Conservation (phyloP, 2,888 invertebrate genomes). For the Aradus depressus region DNA sequence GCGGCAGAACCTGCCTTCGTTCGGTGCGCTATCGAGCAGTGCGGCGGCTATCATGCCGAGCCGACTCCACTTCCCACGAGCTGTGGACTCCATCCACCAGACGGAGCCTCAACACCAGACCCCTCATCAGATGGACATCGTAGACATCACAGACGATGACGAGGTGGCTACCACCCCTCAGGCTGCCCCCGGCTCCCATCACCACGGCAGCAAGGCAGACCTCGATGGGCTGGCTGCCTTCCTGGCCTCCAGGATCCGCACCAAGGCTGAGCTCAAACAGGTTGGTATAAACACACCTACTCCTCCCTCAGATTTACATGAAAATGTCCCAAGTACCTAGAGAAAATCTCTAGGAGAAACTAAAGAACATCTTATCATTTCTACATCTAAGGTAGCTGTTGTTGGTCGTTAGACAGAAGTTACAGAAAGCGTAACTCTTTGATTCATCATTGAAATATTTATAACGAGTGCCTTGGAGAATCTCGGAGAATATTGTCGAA, state of each 20-base stretch:
- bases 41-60: conserved; percentile 38
- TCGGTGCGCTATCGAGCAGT: conserved; percentile 43
- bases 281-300: conserved; percentile 14
- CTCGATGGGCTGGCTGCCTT: conserved; percentile 49
- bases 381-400: too few species aligned
- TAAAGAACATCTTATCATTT: not conserved
- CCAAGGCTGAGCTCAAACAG: conserved; percentile 71
- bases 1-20: conserved; percentile 44
- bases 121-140: conserved; percentile 12
- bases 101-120: not conserved
- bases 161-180: conserved; percentile 9
- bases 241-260: conserved; percentile 61
- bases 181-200: not conserved
- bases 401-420: too few species aligned
- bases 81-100: conserved; percentile 48
- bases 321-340: not conserved
- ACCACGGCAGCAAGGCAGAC: conserved; percentile 32
- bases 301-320: not conserved
- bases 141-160: conserved; percentile 22
- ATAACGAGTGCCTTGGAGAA: too few species aligned
- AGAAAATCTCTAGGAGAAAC: not conserved
- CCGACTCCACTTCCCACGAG: conserved; percentile 56
- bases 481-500: too few species aligned
- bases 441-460: too few species aligned
- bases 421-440: too few species aligned